Conservation (phyloP, 2,113 vertebrate species). For the Neomonachus schauinslandi region DNA sequence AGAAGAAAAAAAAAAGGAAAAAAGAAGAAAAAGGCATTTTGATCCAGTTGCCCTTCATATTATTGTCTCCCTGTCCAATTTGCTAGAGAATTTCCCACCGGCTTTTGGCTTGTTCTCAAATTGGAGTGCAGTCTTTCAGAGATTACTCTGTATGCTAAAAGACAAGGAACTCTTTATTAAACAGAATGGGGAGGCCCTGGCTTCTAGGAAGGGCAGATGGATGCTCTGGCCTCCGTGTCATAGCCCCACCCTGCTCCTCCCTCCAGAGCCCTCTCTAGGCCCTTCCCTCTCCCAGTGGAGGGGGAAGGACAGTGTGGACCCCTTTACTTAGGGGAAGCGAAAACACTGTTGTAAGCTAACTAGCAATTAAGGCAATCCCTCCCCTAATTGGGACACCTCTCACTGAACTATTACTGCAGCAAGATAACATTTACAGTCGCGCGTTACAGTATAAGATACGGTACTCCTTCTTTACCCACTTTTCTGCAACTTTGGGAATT, state of each 20-base stretch:
- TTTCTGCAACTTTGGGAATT: not conserved
- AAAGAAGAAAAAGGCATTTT: constrained; percentile 57
- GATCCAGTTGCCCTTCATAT: constrained; percentile 79
- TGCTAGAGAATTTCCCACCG: constrained; percentile 84
- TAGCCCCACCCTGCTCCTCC: not conserved
- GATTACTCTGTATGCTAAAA: constrained; percentile 81
- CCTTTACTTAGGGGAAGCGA: not conserved
- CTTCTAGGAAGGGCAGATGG: constrained; percentile 79
- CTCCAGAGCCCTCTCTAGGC: not conserved
- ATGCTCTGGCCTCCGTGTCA: constrained; percentile 62
- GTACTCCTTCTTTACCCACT: not conserved
- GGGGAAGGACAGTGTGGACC: not conserved
- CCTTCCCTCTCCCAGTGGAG: constrained; percentile 11
- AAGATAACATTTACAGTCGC: constrained; percentile 64
- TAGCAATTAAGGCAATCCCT: constrained; percentile 63
- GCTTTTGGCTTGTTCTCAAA: constrained; percentile 85
- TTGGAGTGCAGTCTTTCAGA: constrained; percentile 84
- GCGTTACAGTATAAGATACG: not conserved
- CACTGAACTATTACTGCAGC: constrained; percentile 30
- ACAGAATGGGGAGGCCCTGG: constrained; percentile 76
- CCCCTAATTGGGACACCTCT: constrained; percentile 46
- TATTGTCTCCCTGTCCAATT: constrained; percentile 81
- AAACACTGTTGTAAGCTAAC: constrained; percentile 50
- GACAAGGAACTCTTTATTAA: constrained; percentile 86
- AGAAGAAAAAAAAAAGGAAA: constrained; percentile 72